Conservation (phyloP, 2,888 invertebrate genomes). For the Osmoderma eremita region DNA sequence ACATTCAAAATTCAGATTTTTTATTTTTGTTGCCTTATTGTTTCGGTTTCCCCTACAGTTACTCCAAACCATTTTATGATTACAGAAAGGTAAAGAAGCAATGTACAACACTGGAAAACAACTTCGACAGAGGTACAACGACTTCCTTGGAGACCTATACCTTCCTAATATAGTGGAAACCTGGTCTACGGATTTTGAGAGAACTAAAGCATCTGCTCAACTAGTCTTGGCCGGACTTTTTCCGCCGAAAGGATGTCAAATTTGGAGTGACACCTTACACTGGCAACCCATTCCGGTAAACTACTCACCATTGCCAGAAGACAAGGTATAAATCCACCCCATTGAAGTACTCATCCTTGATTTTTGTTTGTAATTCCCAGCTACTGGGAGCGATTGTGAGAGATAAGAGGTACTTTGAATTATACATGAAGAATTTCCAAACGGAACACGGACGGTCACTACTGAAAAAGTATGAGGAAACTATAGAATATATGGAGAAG, state of each 20-base stretch:
- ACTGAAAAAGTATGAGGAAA: conserved; percentile 65
- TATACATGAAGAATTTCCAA: conserved; percentile 13
- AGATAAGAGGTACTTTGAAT: background rate
- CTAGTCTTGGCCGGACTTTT: conserved; percentile 33
- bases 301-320: conserved; percentile 10
- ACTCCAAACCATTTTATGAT: background rate
- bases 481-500: conserved; percentile 69
- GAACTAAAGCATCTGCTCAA: conserved; percentile 17
- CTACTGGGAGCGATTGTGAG: background rate
- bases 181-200: conserved; percentile 16
- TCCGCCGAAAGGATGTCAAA: conserved; percentile 24
- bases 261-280: conserved; percentile 28
- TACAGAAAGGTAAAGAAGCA: conserved; percentile 36
- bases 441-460: conserved; percentile 54
- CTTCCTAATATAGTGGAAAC: conserved; percentile 15
- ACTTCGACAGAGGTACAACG: conserved; percentile 28
- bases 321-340: conserved; percentile 49
- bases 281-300: conserved; percentile 40
- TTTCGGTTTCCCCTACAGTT: too few species aligned
- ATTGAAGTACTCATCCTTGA: background rate
- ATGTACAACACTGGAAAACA: conserved; percentile 26
- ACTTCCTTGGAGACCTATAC: conserved; percentile 31
- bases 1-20: background rate
- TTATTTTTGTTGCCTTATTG: background rate
- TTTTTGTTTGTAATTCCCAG: conserved; percentile 8